Conservation (phyloP, 1,140 invertebrate species). For the Euwallacea similis region DNA sequence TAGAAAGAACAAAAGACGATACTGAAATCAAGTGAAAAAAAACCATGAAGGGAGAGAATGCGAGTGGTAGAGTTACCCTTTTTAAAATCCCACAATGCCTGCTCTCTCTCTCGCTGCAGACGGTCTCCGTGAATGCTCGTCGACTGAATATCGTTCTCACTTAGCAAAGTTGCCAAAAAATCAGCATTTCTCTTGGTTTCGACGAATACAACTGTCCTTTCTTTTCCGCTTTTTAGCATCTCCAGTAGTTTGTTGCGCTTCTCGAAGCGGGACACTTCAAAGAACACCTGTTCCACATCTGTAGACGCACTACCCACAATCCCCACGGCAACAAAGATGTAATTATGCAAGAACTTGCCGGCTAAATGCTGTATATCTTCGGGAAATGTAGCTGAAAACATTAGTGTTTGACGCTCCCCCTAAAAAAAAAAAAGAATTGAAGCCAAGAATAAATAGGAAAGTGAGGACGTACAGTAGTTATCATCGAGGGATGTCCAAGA, state of each 20-base stretch:
- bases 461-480: conserved; percentile 57
- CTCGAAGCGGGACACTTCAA: conserved; percentile 70
- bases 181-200: conserved; percentile 88
- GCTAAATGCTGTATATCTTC: conserved; percentile 79
- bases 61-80: conserved; percentile 50
- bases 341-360: conserved; percentile 73
- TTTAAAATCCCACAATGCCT: conserved; percentile 83
- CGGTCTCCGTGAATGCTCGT: conserved; percentile 95
- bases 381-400: conserved; percentile 94
- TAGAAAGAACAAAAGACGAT: background rate
- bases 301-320: conserved; percentile 86
- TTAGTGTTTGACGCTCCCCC: conserved; percentile 75
- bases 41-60: too few relatives aligned
- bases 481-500: conserved; percentile 75
- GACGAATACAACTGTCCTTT: conserved; percentile 84
- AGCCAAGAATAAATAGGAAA: conserved; percentile 1
- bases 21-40: too few relatives aligned
- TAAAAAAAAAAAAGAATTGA: conserved; percentile 44
- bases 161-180: conserved; percentile 71
- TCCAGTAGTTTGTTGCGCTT: conserved; percentile 76
- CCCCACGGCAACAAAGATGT: conserved; percentile 84
- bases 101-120: conserved; percentile 84
- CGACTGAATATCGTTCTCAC: conserved; percentile 64
- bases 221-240: conserved; percentile 56
- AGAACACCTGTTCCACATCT: conserved; percentile 85